These are phyloP conservation scores for Rafetus swinhoei DNA, from an alignment of 2,113 vertebrate genomes.

Conservation along the genomic window DNA sequence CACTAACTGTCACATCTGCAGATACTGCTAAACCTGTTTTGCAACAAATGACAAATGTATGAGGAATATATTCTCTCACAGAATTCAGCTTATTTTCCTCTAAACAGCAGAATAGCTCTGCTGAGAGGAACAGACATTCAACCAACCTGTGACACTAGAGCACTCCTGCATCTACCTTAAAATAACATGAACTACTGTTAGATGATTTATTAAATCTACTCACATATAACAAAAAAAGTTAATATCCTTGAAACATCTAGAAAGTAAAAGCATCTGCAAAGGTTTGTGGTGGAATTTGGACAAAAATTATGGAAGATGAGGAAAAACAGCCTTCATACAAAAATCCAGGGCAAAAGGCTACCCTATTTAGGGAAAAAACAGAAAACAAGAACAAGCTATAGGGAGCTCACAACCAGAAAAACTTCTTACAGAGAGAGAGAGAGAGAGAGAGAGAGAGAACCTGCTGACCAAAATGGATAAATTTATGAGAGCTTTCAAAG, in stretches of 20 bases:
- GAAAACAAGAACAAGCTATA: not conserved
- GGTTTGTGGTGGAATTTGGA: not conserved
- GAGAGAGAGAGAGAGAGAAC: not conserved
- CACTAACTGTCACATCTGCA: not conserved
- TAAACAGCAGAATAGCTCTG: not conserved
- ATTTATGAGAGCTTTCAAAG: not conserved
- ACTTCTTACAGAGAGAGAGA: not conserved
- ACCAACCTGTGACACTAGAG: fast-evolving
- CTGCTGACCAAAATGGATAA: not conserved
- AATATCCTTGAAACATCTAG: not conserved
- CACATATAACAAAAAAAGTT: not conserved
- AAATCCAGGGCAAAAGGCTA: not conserved
- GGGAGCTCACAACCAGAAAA: not conserved
- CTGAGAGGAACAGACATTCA: not conserved
- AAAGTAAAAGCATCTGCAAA: not conserved
- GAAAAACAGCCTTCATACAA: not conserved
- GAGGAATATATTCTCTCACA: not conserved
- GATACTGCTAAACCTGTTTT: slow-evolving; percentile 1
- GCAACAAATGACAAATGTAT: not conserved
- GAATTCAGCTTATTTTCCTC: not conserved
- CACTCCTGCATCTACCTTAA: not conserved
- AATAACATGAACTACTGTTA: not conserved
- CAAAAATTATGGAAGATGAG: not conserved
- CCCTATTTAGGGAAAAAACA: not conserved
- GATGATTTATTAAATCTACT: slow-evolving; percentile 12